Percentiles rank a stretch among this genome's conserved stretches.
These are phyloP conservation scores for Bembecia ichneumoniformis DNA, from an alignment of 2,888 invertebrate genomes.

Conservation along the genomic window DNA sequence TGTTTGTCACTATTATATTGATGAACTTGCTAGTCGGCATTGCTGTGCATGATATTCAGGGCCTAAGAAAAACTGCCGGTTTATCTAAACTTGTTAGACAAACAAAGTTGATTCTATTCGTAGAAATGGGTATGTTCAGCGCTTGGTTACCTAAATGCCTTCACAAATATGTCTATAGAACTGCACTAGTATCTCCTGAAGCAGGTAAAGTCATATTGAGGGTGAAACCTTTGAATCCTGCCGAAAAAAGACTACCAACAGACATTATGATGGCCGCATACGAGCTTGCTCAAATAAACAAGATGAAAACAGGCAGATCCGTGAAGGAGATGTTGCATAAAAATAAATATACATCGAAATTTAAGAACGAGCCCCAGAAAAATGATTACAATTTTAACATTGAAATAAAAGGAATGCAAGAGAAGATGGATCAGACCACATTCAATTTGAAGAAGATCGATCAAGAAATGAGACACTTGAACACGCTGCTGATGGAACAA, in stretches of 20 bases:
- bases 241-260: constrained; percentile 83
- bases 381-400: constrained; percentile 65
- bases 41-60: constrained; percentile 90
- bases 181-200: constrained; percentile 84
- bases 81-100: constrained; percentile 86
- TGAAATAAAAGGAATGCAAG: constrained; percentile 75
- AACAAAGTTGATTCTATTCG: constrained; percentile 86
- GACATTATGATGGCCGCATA: constrained; percentile 86
- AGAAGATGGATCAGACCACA: constrained; percentile 78
- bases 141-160: constrained; percentile 82
- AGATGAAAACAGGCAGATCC: constrained; percentile 76
- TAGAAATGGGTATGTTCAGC: constrained; percentile 85
- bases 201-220: constrained; percentile 86
- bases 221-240: constrained; percentile 86
- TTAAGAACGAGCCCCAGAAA: constrained; percentile 68
- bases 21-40: constrained; percentile 91
- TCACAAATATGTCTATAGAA: constrained; percentile 81
- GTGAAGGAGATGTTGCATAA: constrained; percentile 73
- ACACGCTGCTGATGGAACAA: constrained; percentile 59
- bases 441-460: constrained; percentile 79
- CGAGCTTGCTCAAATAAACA: constrained; percentile 82
- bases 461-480: constrained; percentile 78
- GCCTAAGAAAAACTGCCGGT: constrained; percentile 86
- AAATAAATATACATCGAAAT: constrained; percentile 74
- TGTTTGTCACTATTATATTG: constrained; percentile 87